Evolutionary conservation across 2,797 vertebrate species (phyloP), one percentile per base, ranked within the genome.

Genomic region (Amphiprion clarkii): DNA sequence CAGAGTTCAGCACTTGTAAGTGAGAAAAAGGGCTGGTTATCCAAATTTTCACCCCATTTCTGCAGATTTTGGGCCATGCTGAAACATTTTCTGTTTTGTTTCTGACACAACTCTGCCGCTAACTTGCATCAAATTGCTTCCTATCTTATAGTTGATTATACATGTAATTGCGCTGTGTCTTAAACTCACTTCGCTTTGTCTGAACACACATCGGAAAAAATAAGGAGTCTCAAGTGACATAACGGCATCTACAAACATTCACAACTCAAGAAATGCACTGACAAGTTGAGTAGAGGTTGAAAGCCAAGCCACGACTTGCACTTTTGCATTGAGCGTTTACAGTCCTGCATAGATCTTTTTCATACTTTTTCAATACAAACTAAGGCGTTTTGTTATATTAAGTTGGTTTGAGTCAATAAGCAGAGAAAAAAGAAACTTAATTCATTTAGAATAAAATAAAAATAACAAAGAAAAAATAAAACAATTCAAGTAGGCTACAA

Each of bases 261-360:
- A 83, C 71, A 81, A 62, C 83, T 88, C 75, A 84, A 82, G 86
- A 90, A 81, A 92, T 42, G 72, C 81, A 69, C 82, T 71, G 88
- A 87, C 86, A 71, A 76, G 89, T 85, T 74, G 81, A 87, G 85
- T 70, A 83, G 86, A 93, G 88, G 92, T 91, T 86, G 76, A 91
- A 88, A 90, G 91, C 91, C 90, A 91, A 92, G 90, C 88, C 48
- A 90, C 87, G 78, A 93, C 90, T 93, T 91, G 88, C 85, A 91
- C 88, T 90, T 93, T 94, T 93, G 93, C 93, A 93, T 92, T 93
- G 89, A 94, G 92, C 91, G 88, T 88, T 89, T 90, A 93, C 88
- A 91, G 88, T 94, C 94, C 95, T 95, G 95, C 95, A 96, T 95
- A 96, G 95, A 93, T 94, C 86, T 90, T 92, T 87, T 84, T 90